Percentiles rank a stretch among this genome's conserved stretches.
Conservation (phyloP, 2,113 vertebrate species). For the Gambusia affinis region DNA sequence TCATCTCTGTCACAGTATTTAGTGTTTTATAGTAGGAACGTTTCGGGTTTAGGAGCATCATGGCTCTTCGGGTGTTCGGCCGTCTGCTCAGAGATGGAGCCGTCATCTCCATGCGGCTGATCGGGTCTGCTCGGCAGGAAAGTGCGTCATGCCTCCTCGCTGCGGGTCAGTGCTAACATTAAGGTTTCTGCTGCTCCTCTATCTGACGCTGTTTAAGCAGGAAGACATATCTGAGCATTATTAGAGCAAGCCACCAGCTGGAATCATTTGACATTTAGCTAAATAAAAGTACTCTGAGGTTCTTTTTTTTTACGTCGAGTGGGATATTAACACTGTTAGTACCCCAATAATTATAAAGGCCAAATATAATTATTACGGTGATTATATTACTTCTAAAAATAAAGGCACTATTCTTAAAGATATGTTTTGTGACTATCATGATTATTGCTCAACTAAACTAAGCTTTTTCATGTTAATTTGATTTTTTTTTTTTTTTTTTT, state of each 20-base stretch:
- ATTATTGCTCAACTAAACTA: not conserved
- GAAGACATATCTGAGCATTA: not conserved
- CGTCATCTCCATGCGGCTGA: conserved; percentile 9
- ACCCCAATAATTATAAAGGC: too few relatives aligned
- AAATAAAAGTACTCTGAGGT: not conserved
- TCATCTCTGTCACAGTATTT: not conserved
- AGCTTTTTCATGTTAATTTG: not conserved
- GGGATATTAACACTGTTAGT: not conserved
- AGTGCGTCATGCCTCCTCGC: conserved; percentile 56
- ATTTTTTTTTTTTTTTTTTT: not conserved
- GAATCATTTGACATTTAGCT: not conserved
- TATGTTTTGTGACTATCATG: too few relatives aligned
- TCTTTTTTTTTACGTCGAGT: not conserved
- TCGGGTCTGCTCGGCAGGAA: conserved; percentile 18
- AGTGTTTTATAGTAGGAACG: rapidly evolving
- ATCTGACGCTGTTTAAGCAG: not conserved
- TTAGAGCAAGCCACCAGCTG: not conserved
- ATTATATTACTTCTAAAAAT: not conserved
- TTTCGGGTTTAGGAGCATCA: not conserved
- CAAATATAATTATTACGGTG: too few relatives aligned
- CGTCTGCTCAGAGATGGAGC: conserved; percentile 38
- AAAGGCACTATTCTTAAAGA: not conserved
- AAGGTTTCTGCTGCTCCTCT: not conserved
- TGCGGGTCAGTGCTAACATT: conserved; percentile 59
- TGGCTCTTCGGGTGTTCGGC: conserved; percentile 66